phyloP scores from a whole-genome alignment of 2,797 vertebrate genomes.

The Spea hammondii region DNA sequence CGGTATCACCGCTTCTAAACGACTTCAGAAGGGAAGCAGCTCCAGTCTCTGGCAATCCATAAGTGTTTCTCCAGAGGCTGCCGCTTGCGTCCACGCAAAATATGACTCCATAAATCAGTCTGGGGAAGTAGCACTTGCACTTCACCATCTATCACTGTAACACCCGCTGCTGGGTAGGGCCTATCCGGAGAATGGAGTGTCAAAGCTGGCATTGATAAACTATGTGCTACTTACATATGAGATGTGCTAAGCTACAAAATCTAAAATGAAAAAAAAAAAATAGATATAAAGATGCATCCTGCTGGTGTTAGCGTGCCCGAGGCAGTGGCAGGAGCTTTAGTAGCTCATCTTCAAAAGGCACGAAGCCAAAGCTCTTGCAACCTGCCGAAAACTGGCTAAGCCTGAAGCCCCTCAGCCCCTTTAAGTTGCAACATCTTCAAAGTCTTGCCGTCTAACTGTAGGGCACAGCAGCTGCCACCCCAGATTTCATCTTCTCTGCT shows the following conservation, averaged over 20 bases:
- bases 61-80: constrained; percentile 75
- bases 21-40: constrained; percentile 72
- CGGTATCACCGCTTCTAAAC: constrained; percentile 78
- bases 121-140: constrained; percentile 73
- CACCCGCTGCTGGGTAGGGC: constrained; percentile 61
- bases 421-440: constrained; percentile 82
- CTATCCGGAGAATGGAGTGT: constrained; percentile 63
- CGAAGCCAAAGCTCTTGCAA: constrained; percentile 76
- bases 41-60: constrained; percentile 74
- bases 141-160: constrained; percentile 72
- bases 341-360: constrained; percentile 85
- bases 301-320: constrained; percentile 74
- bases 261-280: neutral
- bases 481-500: constrained; percentile 81
- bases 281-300: constrained; percentile 60
- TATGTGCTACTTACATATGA: constrained; percentile 72
- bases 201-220: constrained; percentile 68
- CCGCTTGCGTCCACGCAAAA: constrained; percentile 74
- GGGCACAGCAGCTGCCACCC: constrained; percentile 84
- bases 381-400: constrained; percentile 81
- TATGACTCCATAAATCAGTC: constrained; percentile 86
- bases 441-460: constrained; percentile 80
- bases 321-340: constrained; percentile 77
- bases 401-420: constrained; percentile 74
- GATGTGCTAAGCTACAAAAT: constrained; percentile 63